Base-by-base conservation (phyloP, 2,797 vertebrate species). In the Schizopygopsis malacanthus region DNA sequence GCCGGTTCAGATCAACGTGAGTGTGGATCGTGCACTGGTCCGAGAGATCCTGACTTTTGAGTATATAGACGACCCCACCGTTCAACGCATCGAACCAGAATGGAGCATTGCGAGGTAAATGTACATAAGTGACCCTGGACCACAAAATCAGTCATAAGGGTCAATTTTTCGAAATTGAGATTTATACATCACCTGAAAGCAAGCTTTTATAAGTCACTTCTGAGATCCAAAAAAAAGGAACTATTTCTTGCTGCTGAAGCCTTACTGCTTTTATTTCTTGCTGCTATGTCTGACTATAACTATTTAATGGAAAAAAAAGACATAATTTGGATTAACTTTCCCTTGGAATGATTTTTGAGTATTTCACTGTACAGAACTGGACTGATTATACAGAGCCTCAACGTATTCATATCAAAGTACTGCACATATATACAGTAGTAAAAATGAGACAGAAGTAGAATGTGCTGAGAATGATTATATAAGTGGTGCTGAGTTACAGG, bases 71-170 rank as follows among this genome's bases (percentile, higher is more conserved):
- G 98, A 99, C 87, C 98, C 98, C 0, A 98, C 96, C 0, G 97
- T 99, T 33, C 96, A 96, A 88, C 97, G 97, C 86, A 96, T 99
- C 0, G 98, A 99, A 12, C 98, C 98, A 0, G 97, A 99, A 89
- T 99, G 98, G 98, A 99, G 98, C 94, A 99, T 99, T 2, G 95
- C 97, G 86, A 99, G 98, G 98, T 99, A 92, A 89, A n/a, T 2
- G 3, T 43, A 16, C 12, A 65, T 16, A 65, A 45, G 16, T 63
- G 22, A 25, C 33, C 33, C 2, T 33, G 33, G 3, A 33, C 33
- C 33, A 33, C 33, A 33, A 33, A 33, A 33, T 2, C 33, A 33
- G 33, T 33, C 33, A 33, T 33, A 33, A 33, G 33, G 33, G 33
- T 33, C 33, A 33, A 33, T 33, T 33, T 3, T 33, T 33, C 2